Evolutionary conservation across 1,140 invertebrate species (phyloP), one percentile per base, ranked within the genome.

Genomic region (Calliopsis andreniformis): DNA sequence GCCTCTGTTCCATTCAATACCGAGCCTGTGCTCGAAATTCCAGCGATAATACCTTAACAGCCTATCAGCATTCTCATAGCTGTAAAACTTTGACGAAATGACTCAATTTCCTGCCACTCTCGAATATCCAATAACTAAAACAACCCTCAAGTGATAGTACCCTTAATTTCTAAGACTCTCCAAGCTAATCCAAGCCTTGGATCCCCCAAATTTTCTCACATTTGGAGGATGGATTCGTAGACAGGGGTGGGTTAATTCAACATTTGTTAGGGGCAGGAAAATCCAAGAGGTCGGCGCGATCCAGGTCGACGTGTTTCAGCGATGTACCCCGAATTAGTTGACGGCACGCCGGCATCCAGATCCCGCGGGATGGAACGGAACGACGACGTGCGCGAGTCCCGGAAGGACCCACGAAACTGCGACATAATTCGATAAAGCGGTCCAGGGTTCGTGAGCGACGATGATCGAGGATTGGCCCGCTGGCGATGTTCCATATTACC

Each of bases 271-370:
- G 35, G 35, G 4, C 32, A 64, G 61, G 70, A 35, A 73, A 73
- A 64, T 73, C 39, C 61, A 42, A 8, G 47, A 39, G 30, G 30
- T 30, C 16, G 20, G 30, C 63, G 47, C 53, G 39, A 69, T 69
- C 32, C 70, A 30, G 70, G 61, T 66, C 70, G 61, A 55, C 47
- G 70, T 72, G 70, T 64, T 66, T 35, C 70, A 32, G 28, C 70
- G 47, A 66, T 63, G 70, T 66, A 66, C 55, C 47, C 70, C 61
- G 70, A 73, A 73, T 73, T 73, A 64, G 61, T 64, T 64, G 70
- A 73, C 61, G 70, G 70, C 70, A 64, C 70, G 53, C 63, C 39
- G 66, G 73, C 66, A 59, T 58, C 55, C 49, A 14, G 42, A n/a
- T 69, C 73, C 66, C 55, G 39, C 23, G 66, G 43, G 73, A 68